Evolutionary conservation across 1,140 invertebrate genomes (phyloP), one percentile per base, ranked within the genome.

Genomic region (Cydia amplana): DNA sequence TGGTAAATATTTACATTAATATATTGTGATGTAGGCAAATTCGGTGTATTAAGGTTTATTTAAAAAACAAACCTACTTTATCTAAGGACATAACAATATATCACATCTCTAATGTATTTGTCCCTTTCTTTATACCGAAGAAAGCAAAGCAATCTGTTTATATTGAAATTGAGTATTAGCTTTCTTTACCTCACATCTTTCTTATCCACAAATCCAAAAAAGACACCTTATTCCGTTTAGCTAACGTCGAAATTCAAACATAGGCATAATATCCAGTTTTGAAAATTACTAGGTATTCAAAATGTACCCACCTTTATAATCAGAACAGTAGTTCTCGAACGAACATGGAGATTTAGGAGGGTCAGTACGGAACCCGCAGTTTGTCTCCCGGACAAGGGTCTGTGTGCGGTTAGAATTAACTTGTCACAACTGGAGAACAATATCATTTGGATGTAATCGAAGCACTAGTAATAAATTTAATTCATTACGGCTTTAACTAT

Each of bases 361-460:
- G 65, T 70, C 65, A 32, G 32, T 36, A 70, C 28, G 65, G 65
- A 18, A 43, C 65, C 65, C 65, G 65, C 65, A 36, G 65, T 70
- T 43, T 70, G 65, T 70, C 65, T 70, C 36, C n/a, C 65, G 65
- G 65, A 70, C 65, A 36, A 70, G 65, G 65, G 65, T 70, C 28
- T 36, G 36, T n/a, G 32, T 70, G 65, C 28, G 65, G 65, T 70
- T 36, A 40, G 65, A 70, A 70, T 70, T 70, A 70, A 70, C 65
- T 70, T 70, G 65, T 70, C 65, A 70, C 65, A 70, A 70, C 65
- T 43, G 28, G 65, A 43, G 65, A 70, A 70, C 65, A 70, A 70
- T 70, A 70, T 70, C 18, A 70, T 70, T 70, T 36, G 32, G 55
- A 23, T 40, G 65, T 70, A 70, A 70, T 70, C 65, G 65, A 70